Evolutionary conservation across 2,888 invertebrate species (phyloP).

Genomic region (Sphaeridia pumilis): DNA sequence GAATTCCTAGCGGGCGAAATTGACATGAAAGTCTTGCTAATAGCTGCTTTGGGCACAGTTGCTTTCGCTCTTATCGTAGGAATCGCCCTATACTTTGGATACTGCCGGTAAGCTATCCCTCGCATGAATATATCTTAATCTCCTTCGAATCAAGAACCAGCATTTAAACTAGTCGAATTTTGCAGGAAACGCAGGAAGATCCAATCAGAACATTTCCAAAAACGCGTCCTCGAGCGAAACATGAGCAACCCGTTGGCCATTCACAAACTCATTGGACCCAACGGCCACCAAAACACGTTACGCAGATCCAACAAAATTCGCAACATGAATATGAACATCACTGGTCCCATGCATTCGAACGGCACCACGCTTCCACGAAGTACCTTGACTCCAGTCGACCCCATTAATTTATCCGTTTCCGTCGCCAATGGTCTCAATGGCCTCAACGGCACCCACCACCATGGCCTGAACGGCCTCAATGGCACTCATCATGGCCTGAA

Average conservation of each 20-base stretch:
- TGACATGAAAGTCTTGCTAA: slow-evolving; percentile 31
- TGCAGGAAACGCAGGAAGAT: slow-evolving; percentile 32
- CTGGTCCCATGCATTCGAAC: slow-evolving; percentile 25
- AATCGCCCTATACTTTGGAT: slow-evolving; percentile 31
- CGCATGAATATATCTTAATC: background rate
- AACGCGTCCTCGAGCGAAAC: slow-evolving; percentile 33
- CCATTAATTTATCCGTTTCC: slow-evolving; percentile 19
- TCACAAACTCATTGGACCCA: slow-evolving; percentile 22
- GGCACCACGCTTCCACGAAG: slow-evolving; percentile 12
- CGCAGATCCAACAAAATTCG: slow-evolving; percentile 33
- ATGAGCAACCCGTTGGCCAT: slow-evolving; percentile 34
- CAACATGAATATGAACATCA: slow-evolving; percentile 31
- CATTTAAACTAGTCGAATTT: background rate
- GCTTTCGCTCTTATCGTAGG: slow-evolving; percentile 28
- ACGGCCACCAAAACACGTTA: slow-evolving; percentile 16
- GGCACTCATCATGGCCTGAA: background rate
- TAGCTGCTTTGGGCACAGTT: slow-evolving; percentile 27
- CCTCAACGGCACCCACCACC: slow-evolving; percentile 12
- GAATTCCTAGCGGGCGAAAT: slow-evolving; percentile 27
- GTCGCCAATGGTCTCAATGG: slow-evolving; percentile 16
- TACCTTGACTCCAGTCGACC: slow-evolving; percentile 29
- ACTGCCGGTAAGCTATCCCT: slow-evolving; percentile 24
- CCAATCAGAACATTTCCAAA: slow-evolving; percentile 34
- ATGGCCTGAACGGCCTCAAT: too few species aligned
- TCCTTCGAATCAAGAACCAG: background rate